Evolutionary conservation across 2,888 invertebrate species (phyloP), one percentile per base, ranked within the genome.

Genomic region (Hybos culiciformis): DNA sequence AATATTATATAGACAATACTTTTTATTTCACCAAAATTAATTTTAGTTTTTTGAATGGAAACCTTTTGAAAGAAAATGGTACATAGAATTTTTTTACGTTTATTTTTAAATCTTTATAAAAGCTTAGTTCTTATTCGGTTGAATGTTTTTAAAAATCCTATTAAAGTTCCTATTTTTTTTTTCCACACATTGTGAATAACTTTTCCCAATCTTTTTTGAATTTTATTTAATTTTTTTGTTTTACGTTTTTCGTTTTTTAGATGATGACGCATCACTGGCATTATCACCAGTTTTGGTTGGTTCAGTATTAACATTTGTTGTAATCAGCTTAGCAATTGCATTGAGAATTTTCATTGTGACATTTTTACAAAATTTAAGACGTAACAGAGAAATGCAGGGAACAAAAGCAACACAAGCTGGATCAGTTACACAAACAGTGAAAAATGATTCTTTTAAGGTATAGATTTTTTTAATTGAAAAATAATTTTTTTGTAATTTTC

Each of bases 261-360:
- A 62, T 51, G 61, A 62, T 50, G 64, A 64, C 52, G 59, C 56
- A 50, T 58, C 62, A 45, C 53, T 66, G 48, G 54, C 63, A 45
- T 50, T 65, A 52, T 66, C 66, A 41, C 67, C 67, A 47, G 62
- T 67, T 51, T 56, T 67, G 53, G 60, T 67, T 52, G 67, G 66
- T 44, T 60, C 63, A 52, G 61, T 67, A 44, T 54, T 67, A 49
- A 66, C 66, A 52, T 60, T 64, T 55, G 56, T 65, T 57, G 61
- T 66, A 54, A 66, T 64, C 55, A 65, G 65, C 50, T 51, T 64
- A 50, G 65, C 58, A 45, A 62, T 65, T 53, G 63, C 66, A 48
- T 51, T 66, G 50, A 53, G 63, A 46, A 63, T 65, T 57, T 65
- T 64, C 54, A 57, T 62, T 50, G 57, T 61, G 51, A 63, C 63